phyloP scores from a whole-genome alignment of 2,888 invertebrate genomes.

The Drosophila limbata region DNA sequence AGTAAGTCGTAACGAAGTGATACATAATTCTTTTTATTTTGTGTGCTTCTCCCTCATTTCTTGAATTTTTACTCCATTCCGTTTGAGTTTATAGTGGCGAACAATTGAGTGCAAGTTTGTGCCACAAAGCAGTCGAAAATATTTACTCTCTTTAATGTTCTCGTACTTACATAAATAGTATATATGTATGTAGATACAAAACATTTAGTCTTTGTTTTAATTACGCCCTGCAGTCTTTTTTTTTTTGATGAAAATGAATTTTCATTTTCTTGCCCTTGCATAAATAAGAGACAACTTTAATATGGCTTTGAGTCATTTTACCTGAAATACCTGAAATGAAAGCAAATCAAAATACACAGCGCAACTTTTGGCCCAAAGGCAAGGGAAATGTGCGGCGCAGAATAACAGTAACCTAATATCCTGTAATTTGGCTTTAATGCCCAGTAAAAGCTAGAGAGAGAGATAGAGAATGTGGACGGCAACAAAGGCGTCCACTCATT shows the following conservation, averaged over 20 bases:
- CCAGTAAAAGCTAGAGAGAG: slow-evolving; percentile 24
- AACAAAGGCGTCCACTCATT: slow-evolving; percentile 56
- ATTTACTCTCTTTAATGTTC: slow-evolving; percentile 25
- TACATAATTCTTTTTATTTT: slow-evolving; percentile 70
- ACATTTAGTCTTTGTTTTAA: slow-evolving; percentile 19
- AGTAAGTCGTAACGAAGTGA: slow-evolving; percentile 80
- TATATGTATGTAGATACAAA: slow-evolving; percentile 9
- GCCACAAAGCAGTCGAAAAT: slow-evolving; percentile 39
- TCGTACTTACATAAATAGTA: slow-evolving; percentile 6
- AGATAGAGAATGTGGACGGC: background rate
- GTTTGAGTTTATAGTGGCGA: slow-evolving; percentile 48
- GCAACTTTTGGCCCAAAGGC: slow-evolving; percentile 30
- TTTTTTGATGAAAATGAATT: background rate
- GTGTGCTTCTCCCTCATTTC: slow-evolving; percentile 8
- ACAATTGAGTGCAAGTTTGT: slow-evolving; percentile 62
- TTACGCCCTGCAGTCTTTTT: slow-evolving; percentile 12
- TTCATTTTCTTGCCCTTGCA: background rate
- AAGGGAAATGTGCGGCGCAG: slow-evolving; percentile 13
- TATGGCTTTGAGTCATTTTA: slow-evolving; percentile 9
- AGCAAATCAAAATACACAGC: slow-evolving; percentile 24
- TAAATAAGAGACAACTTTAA: slow-evolving; percentile 25
- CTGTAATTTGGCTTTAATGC: slow-evolving; percentile 75
- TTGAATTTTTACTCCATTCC: slow-evolving; percentile 48
- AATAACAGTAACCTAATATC: slow-evolving; percentile 61
- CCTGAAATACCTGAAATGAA: slow-evolving; percentile 3